Evolutionary conservation across 1,140 invertebrate genomes (phyloP), one percentile per base, ranked within the genome.

Genomic region (Stegodyphus dumicola): DNA sequence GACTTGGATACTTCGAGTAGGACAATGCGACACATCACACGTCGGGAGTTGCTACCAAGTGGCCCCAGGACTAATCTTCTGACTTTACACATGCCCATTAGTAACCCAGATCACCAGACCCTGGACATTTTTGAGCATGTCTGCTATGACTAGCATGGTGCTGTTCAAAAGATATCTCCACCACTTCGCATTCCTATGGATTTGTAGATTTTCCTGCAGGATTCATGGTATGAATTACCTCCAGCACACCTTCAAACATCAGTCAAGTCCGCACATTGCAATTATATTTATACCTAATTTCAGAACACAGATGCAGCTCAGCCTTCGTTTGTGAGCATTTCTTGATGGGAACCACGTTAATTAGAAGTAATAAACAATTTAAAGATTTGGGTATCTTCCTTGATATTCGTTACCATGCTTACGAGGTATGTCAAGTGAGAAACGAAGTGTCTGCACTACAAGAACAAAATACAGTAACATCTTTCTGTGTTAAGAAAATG

Each of bases 101-200:
- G n/a, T n/a, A n/a, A n/a, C n/a, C n/a, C 6, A 6, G 6, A 7
- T 66, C 17, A 10, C 17, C 65, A 10, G 65, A 7, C 11, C n/a
- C n/a, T 66, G n/a, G n/a, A 66, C n/a, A n/a, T n/a, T 66, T 66
- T 66, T 66, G 65, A 66, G 65, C 65, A 66, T 66, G n/a, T 66
- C 7, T 66, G 17, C 7, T 6, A 66, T 17, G 65, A 7, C 54
- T 56, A 7, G 13, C 7, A 56, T 7, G 7, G 17, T 66, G 65
- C 65, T n/a, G 65, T 66, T 66, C 65, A 66, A n/a, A 66, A n/a
- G 65, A 66, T 7, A 66, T 66, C 7, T n/a, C 17, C 17, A 66
- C 65, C n/a, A 66, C 65, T n/a, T 66, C 17, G 65, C n/a, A 66
- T 17, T 66, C 7, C n/a, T 66, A 66, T 11, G 65, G 65, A 66